Percentiles rank a stretch among this genome's conserved stretches.
phyloP scores from a whole-genome alignment of 2,888 invertebrate genomes.

The Biston betularia region DNA sequence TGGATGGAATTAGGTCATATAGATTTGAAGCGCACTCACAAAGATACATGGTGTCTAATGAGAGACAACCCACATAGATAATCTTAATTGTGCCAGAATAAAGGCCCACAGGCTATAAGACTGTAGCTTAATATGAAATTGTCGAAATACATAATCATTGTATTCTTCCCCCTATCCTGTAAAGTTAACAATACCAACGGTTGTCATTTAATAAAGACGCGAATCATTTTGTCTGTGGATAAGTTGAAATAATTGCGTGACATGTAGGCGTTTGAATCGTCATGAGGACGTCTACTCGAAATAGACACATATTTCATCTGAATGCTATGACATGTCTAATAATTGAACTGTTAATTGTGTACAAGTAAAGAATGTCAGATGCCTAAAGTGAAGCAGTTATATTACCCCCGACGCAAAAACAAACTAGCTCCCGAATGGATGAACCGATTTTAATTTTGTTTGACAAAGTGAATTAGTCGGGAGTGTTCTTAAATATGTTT shows the following conservation, averaged over 20 bases:
- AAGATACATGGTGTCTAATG: neutral
- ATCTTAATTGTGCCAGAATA: neutral
- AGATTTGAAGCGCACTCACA: too few relatives aligned
- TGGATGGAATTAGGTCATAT: too few relatives aligned
- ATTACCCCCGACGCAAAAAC: neutral
- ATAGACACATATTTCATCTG: constrained; percentile 4
- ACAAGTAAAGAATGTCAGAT: neutral
- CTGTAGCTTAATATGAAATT: neutral
- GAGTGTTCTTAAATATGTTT: too few relatives aligned
- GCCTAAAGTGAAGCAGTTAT: constrained; percentile 5
- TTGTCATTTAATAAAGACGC: too few relatives aligned
- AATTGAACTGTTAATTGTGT: constrained; percentile 3
- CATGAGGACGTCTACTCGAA: neutral
- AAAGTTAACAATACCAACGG: too few relatives aligned
- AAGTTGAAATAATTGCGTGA: constrained; percentile 1
- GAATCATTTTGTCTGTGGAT: neutral
- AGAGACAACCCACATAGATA: neutral
- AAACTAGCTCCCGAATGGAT: too few relatives aligned
- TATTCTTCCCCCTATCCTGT: too few relatives aligned
- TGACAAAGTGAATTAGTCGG: too few relatives aligned
- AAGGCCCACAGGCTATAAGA: neutral
- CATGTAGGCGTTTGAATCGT: neutral
- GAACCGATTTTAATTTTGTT: too few relatives aligned
- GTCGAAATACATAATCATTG: neutral
- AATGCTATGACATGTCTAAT: neutral